phyloP scores from a whole-genome alignment of 92 coral and sea anemone genomes.

The Zoanthus solanderi region DNA sequence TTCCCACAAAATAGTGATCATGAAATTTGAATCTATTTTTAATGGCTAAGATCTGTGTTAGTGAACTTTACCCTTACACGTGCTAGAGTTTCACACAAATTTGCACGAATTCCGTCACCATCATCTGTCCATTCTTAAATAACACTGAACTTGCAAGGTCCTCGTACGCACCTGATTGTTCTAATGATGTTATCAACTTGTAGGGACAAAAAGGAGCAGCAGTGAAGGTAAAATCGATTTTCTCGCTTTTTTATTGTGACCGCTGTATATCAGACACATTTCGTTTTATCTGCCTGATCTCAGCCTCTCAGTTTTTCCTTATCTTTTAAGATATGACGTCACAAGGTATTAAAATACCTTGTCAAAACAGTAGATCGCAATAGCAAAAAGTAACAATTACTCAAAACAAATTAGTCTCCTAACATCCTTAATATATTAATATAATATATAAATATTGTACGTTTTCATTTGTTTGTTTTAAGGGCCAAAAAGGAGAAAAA shows the following conservation, averaged over 20 bases:
- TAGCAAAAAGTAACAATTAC: not conserved
- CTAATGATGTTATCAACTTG: not conserved
- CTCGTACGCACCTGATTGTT: too few relatives aligned
- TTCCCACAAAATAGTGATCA: too few relatives aligned
- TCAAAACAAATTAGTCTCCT: not conserved
- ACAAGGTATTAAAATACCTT: not conserved
- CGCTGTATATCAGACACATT: not conserved
- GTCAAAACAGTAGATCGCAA: not conserved
- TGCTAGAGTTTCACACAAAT: too few relatives aligned
- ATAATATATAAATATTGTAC: not conserved
- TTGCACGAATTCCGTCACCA: too few relatives aligned
- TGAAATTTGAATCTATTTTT: too few relatives aligned
- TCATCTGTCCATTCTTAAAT: too few relatives aligned
- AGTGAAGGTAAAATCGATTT: not conserved
- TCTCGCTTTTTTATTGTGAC: not conserved
- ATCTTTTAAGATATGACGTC: not conserved
- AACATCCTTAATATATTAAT: not conserved
- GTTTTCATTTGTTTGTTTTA: not conserved
- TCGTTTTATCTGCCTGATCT: too few relatives aligned
- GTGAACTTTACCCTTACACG: too few relatives aligned
- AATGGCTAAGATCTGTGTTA: too few relatives aligned
- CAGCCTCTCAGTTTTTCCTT: not conserved
- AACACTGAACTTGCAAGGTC: too few relatives aligned
- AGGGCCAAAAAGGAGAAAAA: slow-evolving; percentile 38
- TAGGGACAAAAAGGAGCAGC: slow-evolving; percentile 25